Conservation (phyloP, 2,888 invertebrate genomes). For the Diplolepis rosae region DNA sequence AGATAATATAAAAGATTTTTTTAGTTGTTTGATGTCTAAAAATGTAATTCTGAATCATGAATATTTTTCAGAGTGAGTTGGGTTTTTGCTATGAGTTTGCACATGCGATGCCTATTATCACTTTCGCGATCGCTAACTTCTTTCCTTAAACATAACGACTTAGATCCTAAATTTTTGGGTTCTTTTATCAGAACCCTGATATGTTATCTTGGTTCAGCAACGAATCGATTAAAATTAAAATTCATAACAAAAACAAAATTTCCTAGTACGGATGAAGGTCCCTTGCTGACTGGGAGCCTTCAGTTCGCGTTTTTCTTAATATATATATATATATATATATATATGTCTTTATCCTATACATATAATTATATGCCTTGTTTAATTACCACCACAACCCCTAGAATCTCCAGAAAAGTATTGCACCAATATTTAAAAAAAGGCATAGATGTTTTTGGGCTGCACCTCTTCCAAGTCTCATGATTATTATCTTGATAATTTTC, state of each 20-base stretch:
- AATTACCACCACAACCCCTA: not conserved
- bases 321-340: slow-evolving; percentile 40
- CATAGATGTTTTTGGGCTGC: slow-evolving; percentile 10
- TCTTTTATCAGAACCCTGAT: slow-evolving; percentile 58
- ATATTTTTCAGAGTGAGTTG: not conserved
- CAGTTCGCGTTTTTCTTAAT: slow-evolving; percentile 27
- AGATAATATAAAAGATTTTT: not conserved
- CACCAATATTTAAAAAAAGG: slow-evolving; percentile 2
- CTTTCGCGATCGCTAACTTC: not conserved
- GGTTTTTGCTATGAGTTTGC: slow-evolving; percentile 7
- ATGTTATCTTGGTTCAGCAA: slow-evolving; percentile 73
- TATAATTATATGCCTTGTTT: slow-evolving; percentile 16
- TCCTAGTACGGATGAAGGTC: slow-evolving; percentile 49
- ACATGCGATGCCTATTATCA: slow-evolving; percentile 11
- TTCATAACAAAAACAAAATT: slow-evolving; percentile 52
- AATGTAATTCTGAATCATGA: not conserved
- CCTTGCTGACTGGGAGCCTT: slow-evolving; percentile 63
- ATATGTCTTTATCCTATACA: slow-evolving; percentile 34
- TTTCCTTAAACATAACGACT: slow-evolving; percentile 61
- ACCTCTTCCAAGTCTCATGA: not conserved
- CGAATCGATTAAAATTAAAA: slow-evolving; percentile 56
- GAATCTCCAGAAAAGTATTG: not conserved
- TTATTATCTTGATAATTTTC: not conserved
- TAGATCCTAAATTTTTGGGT: slow-evolving; percentile 57
- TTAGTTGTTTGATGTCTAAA: too few species aligned